Percentiles rank a stretch among this genome's conserved stretches.
These are phyloP conservation scores for Scomber colias DNA, from an alignment of 2,113 vertebrate genomes.

Conservation along the genomic window DNA sequence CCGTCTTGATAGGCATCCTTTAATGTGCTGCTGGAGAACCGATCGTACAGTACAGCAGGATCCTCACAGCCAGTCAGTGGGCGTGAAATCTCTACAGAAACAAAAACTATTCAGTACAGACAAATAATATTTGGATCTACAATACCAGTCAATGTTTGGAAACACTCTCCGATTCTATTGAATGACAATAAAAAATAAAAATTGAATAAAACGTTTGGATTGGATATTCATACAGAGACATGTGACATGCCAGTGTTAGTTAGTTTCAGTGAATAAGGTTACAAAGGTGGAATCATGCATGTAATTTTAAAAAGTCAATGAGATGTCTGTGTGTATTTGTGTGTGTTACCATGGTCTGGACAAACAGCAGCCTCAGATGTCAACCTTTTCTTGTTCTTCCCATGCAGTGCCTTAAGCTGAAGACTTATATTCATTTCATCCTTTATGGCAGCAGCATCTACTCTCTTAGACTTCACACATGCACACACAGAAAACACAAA, in stretches of 20 bases:
- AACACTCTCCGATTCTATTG: no score
- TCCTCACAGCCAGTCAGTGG: slow-evolving; percentile 84
- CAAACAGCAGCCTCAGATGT: slow-evolving; percentile 2
- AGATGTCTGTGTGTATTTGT: neutral
- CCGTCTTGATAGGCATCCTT: slow-evolving; percentile 85
- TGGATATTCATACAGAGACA: neutral
- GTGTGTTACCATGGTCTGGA: slow-evolving; percentile 58
- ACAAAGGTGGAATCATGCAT: neutral
- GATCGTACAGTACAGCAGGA: slow-evolving; percentile 83
- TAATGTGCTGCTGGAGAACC: slow-evolving; percentile 85
- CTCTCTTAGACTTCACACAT: slow-evolving; percentile 36
- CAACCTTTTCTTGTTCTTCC: slow-evolving; percentile 78
- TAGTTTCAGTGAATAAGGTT: neutral
- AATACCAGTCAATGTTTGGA: no score
- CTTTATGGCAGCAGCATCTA: slow-evolving; percentile 18
- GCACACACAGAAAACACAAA: slow-evolving; percentile 26
- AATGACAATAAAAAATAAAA: neutral
- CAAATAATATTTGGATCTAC: no score
- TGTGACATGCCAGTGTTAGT: neutral
- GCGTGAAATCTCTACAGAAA: slow-evolving; percentile 42
- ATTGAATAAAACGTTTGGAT: neutral
- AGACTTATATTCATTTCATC: slow-evolving; percentile 79
- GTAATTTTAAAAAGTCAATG: no score
- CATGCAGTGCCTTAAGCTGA: slow-evolving; percentile 85
- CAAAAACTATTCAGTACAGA: slow-evolving; percentile 15